Evolutionary conservation across 2,888 invertebrate genomes (phyloP).

Genomic region (Aethes cnicana): DNA sequence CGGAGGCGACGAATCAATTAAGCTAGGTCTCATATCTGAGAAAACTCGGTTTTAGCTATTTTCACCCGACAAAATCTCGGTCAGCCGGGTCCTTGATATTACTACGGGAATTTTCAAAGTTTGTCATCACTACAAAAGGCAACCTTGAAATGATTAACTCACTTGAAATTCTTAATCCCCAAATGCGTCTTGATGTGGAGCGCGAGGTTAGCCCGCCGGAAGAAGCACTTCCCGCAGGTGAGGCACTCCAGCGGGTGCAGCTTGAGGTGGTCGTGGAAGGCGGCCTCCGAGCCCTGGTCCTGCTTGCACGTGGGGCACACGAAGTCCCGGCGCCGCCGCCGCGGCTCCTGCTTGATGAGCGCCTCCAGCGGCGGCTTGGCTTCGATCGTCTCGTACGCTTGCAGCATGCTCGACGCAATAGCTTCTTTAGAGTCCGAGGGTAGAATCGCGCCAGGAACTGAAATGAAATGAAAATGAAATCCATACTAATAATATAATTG

Average conservation of each 20-base stretch:
- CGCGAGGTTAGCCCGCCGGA: slow-evolving; percentile 87
- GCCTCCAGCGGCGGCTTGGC: slow-evolving; percentile 71
- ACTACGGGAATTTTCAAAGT: no score
- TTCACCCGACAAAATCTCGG: no score
- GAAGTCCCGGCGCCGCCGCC: slow-evolving; percentile 57
- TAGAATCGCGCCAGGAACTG: slow-evolving; percentile 52
- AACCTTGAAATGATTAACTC: no score
- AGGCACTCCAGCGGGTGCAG: slow-evolving; percentile 92
- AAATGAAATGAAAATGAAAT: slow-evolving; percentile 45
- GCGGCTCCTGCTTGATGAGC: slow-evolving; percentile 73
- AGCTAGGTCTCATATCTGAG: no score
- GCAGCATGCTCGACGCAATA: slow-evolving; percentile 54
- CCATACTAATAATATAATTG: no score
- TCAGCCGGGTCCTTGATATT: no score
- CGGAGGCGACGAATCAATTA: no score
- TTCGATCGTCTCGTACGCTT: slow-evolving; percentile 62
- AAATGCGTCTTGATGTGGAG: slow-evolving; percentile 91
- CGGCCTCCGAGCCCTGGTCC: slow-evolving; percentile 85
- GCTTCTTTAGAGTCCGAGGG: slow-evolving; percentile 60
- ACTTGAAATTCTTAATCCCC: slow-evolving; percentile 87
- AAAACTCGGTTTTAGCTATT: no score
- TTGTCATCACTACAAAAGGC: no score
- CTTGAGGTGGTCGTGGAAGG: slow-evolving; percentile 88
- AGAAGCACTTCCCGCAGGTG: slow-evolving; percentile 91
- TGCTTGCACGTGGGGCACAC: slow-evolving; percentile 76